These are phyloP conservation scores for Anthophora plumipes DNA, from an alignment of 2,888 invertebrate species.

Conservation along the genomic window DNA sequence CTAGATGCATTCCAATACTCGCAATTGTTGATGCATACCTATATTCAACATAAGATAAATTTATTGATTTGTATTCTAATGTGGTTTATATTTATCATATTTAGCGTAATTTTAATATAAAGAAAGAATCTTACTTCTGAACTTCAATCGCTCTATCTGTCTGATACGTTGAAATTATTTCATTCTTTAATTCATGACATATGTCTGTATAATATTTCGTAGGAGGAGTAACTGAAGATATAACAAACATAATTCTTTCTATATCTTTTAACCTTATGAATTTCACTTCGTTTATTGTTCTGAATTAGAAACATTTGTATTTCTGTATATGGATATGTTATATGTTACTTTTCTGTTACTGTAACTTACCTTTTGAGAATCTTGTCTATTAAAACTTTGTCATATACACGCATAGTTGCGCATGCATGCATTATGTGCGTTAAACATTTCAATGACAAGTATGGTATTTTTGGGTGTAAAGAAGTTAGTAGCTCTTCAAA, in stretches of 20 bases:
- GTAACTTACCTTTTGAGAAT: constrained; percentile 85
- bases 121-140: constrained; percentile 25
- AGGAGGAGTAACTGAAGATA: constrained; percentile 87
- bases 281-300: constrained; percentile 85
- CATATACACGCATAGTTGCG: constrained; percentile 85
- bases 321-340: not conserved
- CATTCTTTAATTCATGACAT: constrained; percentile 83
- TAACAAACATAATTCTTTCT: constrained; percentile 88
- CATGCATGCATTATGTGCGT: constrained; percentile 89
- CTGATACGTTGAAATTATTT: constrained; percentile 83
- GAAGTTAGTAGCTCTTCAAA: constrained; percentile 40
- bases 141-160: constrained; percentile 34
- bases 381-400: constrained; percentile 84
- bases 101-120: too few species aligned
- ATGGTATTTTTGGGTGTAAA: constrained; percentile 85
- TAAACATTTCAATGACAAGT: constrained; percentile 87
- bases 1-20: constrained; percentile 34
- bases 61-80: not conserved
- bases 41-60: not conserved
- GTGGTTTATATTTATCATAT: not conserved
- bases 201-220: constrained; percentile 84
- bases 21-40: constrained; percentile 66
- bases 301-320: constrained; percentile 39
- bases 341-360: not conserved
- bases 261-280: constrained; percentile 89